phyloP scores from a whole-genome alignment of 2,797 vertebrate genomes.

The Alauda arvensis region DNA sequence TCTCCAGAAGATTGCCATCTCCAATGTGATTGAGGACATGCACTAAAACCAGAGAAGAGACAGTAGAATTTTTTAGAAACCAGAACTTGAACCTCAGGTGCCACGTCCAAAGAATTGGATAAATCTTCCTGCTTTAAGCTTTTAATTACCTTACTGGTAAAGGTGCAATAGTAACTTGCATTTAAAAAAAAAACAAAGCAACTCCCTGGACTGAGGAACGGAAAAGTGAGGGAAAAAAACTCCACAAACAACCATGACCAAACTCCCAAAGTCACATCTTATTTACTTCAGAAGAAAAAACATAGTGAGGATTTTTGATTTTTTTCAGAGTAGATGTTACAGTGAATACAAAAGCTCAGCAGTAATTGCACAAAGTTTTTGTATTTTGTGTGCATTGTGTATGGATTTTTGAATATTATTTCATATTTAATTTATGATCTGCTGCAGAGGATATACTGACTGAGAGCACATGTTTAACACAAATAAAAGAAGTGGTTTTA shows the following conservation, averaged over 20 bases:
- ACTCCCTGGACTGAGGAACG: neutral
- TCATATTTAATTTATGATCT: slow-evolving; percentile 45
- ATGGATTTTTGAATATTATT: neutral
- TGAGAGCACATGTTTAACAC: slow-evolving; percentile 10
- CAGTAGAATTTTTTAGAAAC: neutral
- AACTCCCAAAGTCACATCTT: neutral
- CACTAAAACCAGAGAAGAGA: neutral
- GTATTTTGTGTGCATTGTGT: neutral
- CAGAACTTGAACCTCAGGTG: neutral
- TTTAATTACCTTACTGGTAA: neutral
- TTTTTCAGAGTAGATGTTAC: neutral
- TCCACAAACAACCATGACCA: neutral
- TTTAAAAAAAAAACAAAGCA: neutral
- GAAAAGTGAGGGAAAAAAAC: neutral
- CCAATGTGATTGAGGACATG: neutral
- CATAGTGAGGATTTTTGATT: neutral
- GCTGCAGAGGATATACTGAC: slow-evolving; percentile 1
- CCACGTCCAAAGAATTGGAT: neutral
- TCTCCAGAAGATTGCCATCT: neutral
- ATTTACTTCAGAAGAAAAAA: neutral
- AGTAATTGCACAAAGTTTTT: neutral
- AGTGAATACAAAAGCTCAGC: neutral
- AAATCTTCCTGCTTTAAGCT: neutral
- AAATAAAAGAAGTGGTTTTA: slow-evolving; percentile 26
- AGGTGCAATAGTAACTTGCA: neutral